Evolutionary conservation across 2,113 vertebrate species (phyloP).

Genomic region (Nothoprocta pentlandii): DNA sequence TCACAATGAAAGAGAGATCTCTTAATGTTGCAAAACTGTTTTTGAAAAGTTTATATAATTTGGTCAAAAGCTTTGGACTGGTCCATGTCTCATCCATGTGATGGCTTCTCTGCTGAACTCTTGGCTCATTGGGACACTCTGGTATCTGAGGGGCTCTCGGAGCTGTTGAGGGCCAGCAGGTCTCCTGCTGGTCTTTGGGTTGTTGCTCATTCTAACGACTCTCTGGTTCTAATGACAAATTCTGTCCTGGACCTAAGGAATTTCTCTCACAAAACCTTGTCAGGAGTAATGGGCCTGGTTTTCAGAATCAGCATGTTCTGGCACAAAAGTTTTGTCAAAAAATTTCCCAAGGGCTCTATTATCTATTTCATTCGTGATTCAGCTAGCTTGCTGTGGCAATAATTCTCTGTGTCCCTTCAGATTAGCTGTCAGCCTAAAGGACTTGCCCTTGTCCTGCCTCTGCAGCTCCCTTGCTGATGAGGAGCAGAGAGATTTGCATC

Average conservation of each 20-base stretch:
- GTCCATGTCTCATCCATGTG: background rate
- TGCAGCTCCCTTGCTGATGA: background rate
- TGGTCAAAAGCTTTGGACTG: background rate
- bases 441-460: background rate
- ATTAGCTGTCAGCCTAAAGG: background rate
- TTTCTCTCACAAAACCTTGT: background rate
- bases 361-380: background rate
- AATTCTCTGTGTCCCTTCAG: background rate
- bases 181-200: background rate
- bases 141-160: background rate
- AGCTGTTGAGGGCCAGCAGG: no score
- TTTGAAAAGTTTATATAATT: background rate
- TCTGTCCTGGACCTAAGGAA: background rate
- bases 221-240: background rate
- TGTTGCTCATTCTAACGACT: background rate
- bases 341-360: background rate
- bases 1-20: rapidly evolving
- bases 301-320: background rate
- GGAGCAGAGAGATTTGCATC: background rate
- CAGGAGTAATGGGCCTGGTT: background rate
- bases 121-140: background rate
- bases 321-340: background rate
- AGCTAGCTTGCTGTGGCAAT: background rate
- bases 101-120: background rate
- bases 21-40: background rate